These are phyloP conservation scores for Champsocephalus esox DNA, from an alignment of 2,797 vertebrate species.

Conservation along the genomic window DNA sequence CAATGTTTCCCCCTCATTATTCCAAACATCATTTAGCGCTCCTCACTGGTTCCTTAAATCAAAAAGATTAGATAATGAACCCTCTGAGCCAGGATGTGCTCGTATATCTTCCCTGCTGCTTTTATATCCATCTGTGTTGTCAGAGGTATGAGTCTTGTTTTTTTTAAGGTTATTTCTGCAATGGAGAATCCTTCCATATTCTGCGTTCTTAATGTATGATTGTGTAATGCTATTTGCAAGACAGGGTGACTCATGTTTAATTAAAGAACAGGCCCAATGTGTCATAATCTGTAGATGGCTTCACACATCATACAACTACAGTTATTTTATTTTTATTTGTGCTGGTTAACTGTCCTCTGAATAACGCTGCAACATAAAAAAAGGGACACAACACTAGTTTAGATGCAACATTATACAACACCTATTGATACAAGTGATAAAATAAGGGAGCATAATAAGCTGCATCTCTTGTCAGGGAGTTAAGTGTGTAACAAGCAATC, in stretches of 20 bases:
- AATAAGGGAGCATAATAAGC: no score
- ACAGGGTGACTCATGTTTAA: background rate
- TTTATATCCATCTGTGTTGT: slow-evolving; percentile 23
- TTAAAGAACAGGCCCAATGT: background rate
- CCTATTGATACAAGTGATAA: no score
- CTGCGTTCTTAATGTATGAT: background rate
- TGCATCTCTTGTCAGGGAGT: no score
- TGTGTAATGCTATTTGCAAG: background rate
- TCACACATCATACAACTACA: no score
- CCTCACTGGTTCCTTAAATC: slow-evolving; percentile 60
- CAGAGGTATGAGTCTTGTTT: slow-evolving; percentile 3
- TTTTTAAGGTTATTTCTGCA: background rate
- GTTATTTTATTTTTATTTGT: no score
- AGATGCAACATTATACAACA: no score
- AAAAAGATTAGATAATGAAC: slow-evolving; percentile 44
- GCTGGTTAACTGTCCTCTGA: no score
- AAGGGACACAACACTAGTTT: no score
- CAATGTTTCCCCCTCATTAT: slow-evolving; percentile 40
- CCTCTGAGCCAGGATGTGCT: slow-evolving; percentile 20
- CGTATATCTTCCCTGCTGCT: slow-evolving; percentile 40
- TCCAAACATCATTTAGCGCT: slow-evolving; percentile 59
- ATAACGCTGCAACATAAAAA: no score
- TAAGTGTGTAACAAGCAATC: no score
- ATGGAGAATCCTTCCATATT: background rate
- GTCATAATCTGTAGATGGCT: no score